Evolutionary conservation across 2,888 invertebrate species (phyloP), one percentile per base, ranked within the genome.

Genomic region (Subacronicta megacephala): DNA sequence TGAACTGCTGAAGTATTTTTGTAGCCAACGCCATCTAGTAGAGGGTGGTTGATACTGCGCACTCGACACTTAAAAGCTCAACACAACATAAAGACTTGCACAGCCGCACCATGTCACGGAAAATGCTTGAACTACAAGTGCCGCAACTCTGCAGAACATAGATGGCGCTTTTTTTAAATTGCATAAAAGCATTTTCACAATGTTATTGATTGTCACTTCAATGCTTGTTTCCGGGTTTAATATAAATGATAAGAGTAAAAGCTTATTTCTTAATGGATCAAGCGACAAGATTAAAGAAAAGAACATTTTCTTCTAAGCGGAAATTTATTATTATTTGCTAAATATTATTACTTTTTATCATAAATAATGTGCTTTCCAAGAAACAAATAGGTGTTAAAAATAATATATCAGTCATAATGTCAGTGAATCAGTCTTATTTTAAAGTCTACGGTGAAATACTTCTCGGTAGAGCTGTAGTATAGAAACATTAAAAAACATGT

Each of bases 81-180:
- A 17, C 12, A 58, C 40, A 58, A 40, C n/a, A n/a, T 31, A 40
- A 36, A 67, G 17, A 26, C 45, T 50, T 7, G 17, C 29, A 12
- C 35, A 62, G 53, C 58, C 73, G 73, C 82, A 85, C 83, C 77
- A 67, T 60, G 60, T 36, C 36, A 55, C 64, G 62, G 49, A 43
- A 52, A 58, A 31, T 15, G 1, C 5, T 3, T 31, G 75, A 78
- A 87, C 84, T 81, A 49, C 38, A 23, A 47, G 58, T 18, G 12
- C 6, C 26, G n/a, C 38, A 15, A 33, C 17, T 5, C 6, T 0
- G 13, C 5, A 9, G 13, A 20, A 50, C 56, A 81, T 72, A 90
- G 91, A 89, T 88, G 91, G 88, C 91, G 89, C 82, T 89, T 54
- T 77, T 46, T 12, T 3, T 18, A 42, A 72, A 60, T 66, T 56